phyloP scores from a whole-genome alignment of 1,140 invertebrate genomes.

The Drosophila ambigua region DNA sequence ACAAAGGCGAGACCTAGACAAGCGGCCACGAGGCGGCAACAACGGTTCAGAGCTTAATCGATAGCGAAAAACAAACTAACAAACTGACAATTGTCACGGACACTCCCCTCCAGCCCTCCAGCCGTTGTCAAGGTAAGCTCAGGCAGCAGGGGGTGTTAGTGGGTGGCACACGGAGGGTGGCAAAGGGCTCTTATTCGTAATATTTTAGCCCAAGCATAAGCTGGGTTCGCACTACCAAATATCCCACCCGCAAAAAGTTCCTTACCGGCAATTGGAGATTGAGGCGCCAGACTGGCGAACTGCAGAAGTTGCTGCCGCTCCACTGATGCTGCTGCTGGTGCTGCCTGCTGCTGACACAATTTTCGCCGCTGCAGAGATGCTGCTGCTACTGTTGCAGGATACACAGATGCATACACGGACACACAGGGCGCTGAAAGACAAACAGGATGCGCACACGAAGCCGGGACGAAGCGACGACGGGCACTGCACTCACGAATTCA shows the following conservation, averaged over 20 bases:
- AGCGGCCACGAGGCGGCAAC: constrained; percentile 18
- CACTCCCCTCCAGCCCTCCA: background rate
- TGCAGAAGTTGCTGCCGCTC: constrained; percentile 38
- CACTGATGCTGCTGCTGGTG: constrained; percentile 39
- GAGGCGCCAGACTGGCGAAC: constrained; percentile 66
- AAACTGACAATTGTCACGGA: constrained; percentile 71
- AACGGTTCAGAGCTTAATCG: constrained; percentile 60
- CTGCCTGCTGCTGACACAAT: constrained; percentile 68
- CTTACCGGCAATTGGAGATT: constrained; percentile 69
- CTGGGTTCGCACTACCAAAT: background rate
- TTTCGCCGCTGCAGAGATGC: constrained; percentile 68
- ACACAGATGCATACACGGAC: constrained; percentile 44
- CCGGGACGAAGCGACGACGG: constrained; percentile 42
- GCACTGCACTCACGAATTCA: constrained; percentile 48
- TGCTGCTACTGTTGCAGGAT: constrained; percentile 35
- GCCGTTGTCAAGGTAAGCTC: constrained; percentile 69
- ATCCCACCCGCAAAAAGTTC: constrained; percentile 31
- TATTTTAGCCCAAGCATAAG: constrained; percentile 36
- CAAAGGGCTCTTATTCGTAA: constrained; percentile 56
- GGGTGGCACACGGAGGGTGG: background rate
- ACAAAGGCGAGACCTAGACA: constrained; percentile 48
- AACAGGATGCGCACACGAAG: constrained; percentile 51
- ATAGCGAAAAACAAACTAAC: constrained; percentile 52
- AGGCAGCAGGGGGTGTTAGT: background rate
- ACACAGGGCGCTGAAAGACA: constrained; percentile 27